Evolutionary conservation across 2,888 invertebrate genomes (phyloP).

Genomic region (Dynastes grantii): DNA sequence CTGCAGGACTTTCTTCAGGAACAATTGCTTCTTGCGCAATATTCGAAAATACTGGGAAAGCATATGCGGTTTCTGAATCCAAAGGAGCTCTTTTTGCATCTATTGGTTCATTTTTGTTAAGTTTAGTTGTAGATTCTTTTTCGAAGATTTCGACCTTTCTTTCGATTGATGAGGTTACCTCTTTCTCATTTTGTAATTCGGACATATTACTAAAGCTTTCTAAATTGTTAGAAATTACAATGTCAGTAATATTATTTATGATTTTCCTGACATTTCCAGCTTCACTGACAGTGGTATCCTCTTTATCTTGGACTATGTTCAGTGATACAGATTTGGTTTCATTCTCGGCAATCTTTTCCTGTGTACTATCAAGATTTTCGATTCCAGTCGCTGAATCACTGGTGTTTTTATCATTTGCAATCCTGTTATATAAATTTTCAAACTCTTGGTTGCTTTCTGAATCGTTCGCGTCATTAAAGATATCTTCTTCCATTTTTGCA

Average conservation of each 20-base stretch:
- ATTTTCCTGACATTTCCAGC: background rate
- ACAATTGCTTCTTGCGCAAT: slow-evolving; percentile 50
- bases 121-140: slow-evolving; percentile 22
- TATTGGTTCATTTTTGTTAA: background rate
- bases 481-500: slow-evolving; percentile 69
- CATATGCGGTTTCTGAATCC: slow-evolving; percentile 19
- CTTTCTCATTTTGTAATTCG: slow-evolving; percentile 41
- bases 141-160: slow-evolving; percentile 35
- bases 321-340: background rate
- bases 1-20: slow-evolving; percentile 12
- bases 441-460: slow-evolving; percentile 69
- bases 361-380: background rate
- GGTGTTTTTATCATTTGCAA: slow-evolving; percentile 17
- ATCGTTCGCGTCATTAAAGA: slow-evolving; percentile 70
- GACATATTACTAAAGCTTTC: slow-evolving; percentile 26
- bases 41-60: slow-evolving; percentile 49
- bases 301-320: background rate
- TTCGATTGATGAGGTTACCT: slow-evolving; percentile 19
- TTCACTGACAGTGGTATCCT: background rate
- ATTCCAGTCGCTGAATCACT: background rate
- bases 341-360: no score
- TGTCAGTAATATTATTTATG: slow-evolving; percentile 27
- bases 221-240: slow-evolving; percentile 1
- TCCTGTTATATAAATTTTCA: slow-evolving; percentile 54
- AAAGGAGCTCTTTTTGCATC: background rate